Evolutionary conservation across 2,888 invertebrate species (phyloP).

Genomic region (Ophion ventricosus): DNA sequence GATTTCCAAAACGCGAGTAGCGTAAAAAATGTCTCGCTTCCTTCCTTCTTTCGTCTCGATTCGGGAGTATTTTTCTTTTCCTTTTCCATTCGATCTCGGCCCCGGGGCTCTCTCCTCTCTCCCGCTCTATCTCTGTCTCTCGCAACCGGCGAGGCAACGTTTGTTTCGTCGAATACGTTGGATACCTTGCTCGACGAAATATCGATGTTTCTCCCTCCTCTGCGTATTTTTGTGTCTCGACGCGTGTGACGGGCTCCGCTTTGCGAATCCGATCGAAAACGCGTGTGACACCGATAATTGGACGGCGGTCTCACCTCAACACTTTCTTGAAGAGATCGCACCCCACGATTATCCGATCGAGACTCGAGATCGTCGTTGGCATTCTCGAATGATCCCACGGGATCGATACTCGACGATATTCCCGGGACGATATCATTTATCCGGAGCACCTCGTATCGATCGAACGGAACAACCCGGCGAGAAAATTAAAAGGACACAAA

Average conservation of each 20-base stretch:
- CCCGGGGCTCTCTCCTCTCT: no score
- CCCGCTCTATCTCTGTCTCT: background rate
- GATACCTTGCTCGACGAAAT: background rate
- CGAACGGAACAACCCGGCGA: background rate
- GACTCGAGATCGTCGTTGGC: slow-evolving; percentile 63
- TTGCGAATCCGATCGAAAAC: background rate
- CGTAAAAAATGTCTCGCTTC: no score
- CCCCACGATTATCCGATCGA: slow-evolving; percentile 69
- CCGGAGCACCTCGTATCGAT: slow-evolving; percentile 29
- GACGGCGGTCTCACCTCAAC: slow-evolving; percentile 71
- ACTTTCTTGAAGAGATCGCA: slow-evolving; percentile 74
- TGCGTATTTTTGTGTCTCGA: background rate
- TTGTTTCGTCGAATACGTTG: background rate
- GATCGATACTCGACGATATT: slow-evolving; percentile 45
- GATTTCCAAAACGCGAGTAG: no score
- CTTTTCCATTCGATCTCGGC: no score
- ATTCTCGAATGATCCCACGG: slow-evolving; percentile 65
- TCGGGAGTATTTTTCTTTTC: no score
- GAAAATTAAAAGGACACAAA: slow-evolving; percentile 2
- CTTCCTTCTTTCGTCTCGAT: no score
- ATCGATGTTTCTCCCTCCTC: no score
- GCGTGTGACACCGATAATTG: background rate
- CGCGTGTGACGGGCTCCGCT: background rate
- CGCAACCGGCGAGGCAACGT: background rate
- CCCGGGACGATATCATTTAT: slow-evolving; percentile 63